A percentile compares a stretch with the other conserved stretches of the same genome.
These are phyloP conservation scores for Euplexia lucipara DNA, from an alignment of 2,888 invertebrate genomes.

Conservation along the genomic window DNA sequence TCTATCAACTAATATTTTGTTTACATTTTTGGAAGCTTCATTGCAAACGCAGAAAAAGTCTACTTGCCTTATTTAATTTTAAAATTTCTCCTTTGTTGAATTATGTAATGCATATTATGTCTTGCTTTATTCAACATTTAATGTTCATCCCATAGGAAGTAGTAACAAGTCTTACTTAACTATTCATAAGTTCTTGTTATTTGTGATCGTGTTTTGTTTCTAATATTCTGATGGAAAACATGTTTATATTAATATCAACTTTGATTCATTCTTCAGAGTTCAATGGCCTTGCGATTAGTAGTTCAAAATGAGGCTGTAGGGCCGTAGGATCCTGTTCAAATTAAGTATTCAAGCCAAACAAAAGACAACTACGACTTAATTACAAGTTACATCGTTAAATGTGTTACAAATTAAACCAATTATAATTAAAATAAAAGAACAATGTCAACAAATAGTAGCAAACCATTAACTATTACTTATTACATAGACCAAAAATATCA, in stretches of 20 bases:
- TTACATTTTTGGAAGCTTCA: too few species aligned
- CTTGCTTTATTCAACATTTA: slow-evolving; percentile 37
- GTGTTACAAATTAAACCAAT: too few species aligned
- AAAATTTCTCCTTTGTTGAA: slow-evolving; percentile 53
- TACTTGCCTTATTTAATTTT: slow-evolving; percentile 34
- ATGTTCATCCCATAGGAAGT: slow-evolving; percentile 40
- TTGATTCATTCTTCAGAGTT: not conserved
- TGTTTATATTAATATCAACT: slow-evolving; percentile 11
- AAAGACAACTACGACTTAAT: too few species aligned
- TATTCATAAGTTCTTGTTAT: slow-evolving; percentile 58
- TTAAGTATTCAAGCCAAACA: too few species aligned
- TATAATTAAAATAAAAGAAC: too few species aligned
- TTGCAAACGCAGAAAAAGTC: not conserved
- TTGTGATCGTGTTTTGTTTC: slow-evolving; percentile 43
- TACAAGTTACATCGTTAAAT: too few species aligned
- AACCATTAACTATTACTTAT: too few species aligned
- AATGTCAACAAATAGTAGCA: too few species aligned
- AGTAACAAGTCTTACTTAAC: slow-evolving; percentile 14
- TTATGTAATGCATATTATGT: slow-evolving; percentile 33
- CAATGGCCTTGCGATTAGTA: not conserved
- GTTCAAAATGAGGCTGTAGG: too few species aligned
- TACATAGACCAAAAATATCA: too few species aligned
- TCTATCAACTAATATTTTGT: too few species aligned
- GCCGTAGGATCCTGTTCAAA: too few species aligned
- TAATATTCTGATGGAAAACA: slow-evolving; percentile 30